phyloP scores from a whole-genome alignment of 2,113 vertebrate genomes.

The Damaliscus lunatus region DNA sequence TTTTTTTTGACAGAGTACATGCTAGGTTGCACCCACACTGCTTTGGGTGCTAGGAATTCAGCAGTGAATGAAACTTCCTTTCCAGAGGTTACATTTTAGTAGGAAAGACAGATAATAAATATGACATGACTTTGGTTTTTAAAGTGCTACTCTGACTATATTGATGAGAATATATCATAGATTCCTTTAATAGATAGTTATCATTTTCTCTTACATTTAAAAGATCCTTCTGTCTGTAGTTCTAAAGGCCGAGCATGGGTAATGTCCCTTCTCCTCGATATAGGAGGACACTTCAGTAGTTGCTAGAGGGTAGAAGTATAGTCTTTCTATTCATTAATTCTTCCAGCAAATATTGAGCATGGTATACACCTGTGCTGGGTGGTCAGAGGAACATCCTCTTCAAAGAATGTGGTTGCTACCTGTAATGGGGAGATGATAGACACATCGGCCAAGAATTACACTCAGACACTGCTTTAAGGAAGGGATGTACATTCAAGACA shows the following conservation, averaged over 20 bases:
- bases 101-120: background rate
- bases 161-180: background rate
- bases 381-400: background rate
- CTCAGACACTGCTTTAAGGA: background rate
- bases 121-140: background rate
- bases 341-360: background rate
- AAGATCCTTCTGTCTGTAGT: background rate
- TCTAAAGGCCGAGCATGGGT: background rate
- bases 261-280: background rate
- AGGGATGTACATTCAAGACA: background rate
- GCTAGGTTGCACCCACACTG: background rate
- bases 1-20: background rate
- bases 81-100: background rate
- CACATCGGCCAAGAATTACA: background rate
- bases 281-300: background rate
- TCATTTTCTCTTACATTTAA: background rate
- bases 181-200: background rate
- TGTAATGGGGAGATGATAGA: background rate
- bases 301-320: background rate
- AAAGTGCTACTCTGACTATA: background rate
- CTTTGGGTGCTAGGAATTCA: background rate
- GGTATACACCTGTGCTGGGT: background rate
- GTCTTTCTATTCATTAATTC: background rate
- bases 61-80: background rate
- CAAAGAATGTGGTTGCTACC: background rate